These are phyloP conservation scores for Agrochola litura DNA, from an alignment of 2,888 invertebrate genomes.

Conservation along the genomic window DNA sequence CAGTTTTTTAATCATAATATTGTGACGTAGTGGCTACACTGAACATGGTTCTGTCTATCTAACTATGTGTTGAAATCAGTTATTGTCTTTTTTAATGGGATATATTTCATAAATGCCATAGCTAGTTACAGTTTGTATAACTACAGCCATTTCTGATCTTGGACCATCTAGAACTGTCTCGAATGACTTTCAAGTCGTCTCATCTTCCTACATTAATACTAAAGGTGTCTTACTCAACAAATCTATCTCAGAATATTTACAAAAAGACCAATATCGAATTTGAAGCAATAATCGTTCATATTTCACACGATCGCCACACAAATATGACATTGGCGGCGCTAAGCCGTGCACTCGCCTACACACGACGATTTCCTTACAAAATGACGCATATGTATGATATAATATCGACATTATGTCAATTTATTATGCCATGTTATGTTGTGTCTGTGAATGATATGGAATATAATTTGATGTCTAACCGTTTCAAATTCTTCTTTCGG, in stretches of 20 bases:
- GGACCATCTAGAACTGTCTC: not conserved
- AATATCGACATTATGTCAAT: slow-evolving; percentile 50
- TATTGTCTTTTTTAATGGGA: not conserved
- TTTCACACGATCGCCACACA: slow-evolving; percentile 28
- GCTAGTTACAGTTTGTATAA: not conserved
- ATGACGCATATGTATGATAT: slow-evolving; percentile 54
- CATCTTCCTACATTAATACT: not conserved
- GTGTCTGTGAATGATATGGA: not conserved
- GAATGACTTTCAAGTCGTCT: not conserved
- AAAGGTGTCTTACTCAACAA: slow-evolving; percentile 6
- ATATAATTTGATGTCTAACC: not conserved
- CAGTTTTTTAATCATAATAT: not conserved
- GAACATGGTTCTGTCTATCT: not conserved
- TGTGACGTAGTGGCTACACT: not conserved
- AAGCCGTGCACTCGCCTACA: slow-evolving; percentile 54
- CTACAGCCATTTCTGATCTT: not conserved
- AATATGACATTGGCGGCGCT: slow-evolving; percentile 56
- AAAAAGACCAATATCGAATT: slow-evolving; percentile 33
- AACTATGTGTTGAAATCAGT: not conserved
- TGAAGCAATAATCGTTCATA: slow-evolving; percentile 39
- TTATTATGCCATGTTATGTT: slow-evolving; percentile 32
- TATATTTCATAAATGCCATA: not conserved
- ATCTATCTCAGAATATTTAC: not conserved
- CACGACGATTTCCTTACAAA: slow-evolving; percentile 43
- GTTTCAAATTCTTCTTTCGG: not conserved